Evolutionary conservation across 2,888 invertebrate genomes (phyloP).

Genomic region (Pherbina coryleti): DNA sequence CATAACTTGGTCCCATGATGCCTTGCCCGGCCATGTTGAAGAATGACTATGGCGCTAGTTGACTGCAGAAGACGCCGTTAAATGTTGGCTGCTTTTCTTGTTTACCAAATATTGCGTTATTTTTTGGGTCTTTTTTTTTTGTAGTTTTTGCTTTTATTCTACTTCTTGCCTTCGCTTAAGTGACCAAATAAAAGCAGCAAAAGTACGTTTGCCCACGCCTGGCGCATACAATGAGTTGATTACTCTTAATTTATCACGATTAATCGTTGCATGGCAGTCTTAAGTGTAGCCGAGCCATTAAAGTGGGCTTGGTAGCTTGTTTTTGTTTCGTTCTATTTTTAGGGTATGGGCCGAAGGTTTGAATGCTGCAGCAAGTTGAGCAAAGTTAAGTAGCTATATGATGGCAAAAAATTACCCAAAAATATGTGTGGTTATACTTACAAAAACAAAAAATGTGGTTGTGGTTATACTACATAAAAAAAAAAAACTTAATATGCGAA

Average conservation of each 20-base stretch:
- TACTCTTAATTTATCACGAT: constrained; percentile 44
- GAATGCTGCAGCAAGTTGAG: neutral
- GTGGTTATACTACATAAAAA: neutral
- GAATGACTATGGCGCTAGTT: too few species aligned
- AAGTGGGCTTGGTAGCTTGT: neutral
- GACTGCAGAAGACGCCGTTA: too few species aligned
- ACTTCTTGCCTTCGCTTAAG: neutral
- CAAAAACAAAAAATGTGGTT: neutral
- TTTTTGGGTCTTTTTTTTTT: too few species aligned
- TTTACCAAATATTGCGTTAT: too few species aligned
- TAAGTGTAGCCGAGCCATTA: neutral
- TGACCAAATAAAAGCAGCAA: constrained; percentile 8
- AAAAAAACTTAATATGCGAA: constrained; percentile 1
- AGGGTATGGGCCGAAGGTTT: too few species aligned
- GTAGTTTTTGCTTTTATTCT: too few species aligned
- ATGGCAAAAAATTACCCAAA: neutral
- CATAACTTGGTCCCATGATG: too few species aligned
- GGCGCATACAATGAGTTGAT: constrained; percentile 36
- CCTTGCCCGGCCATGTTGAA: too few species aligned
- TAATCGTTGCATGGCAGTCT: constrained; percentile 26
- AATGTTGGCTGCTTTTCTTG: too few species aligned
- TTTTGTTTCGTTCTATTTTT: too few species aligned
- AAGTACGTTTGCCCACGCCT: constrained; percentile 11
- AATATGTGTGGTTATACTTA: neutral
- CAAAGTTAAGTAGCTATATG: neutral